Evolutionary conservation across 2,113 vertebrate species (phyloP).

Genomic region (Lagopus muta): DNA sequence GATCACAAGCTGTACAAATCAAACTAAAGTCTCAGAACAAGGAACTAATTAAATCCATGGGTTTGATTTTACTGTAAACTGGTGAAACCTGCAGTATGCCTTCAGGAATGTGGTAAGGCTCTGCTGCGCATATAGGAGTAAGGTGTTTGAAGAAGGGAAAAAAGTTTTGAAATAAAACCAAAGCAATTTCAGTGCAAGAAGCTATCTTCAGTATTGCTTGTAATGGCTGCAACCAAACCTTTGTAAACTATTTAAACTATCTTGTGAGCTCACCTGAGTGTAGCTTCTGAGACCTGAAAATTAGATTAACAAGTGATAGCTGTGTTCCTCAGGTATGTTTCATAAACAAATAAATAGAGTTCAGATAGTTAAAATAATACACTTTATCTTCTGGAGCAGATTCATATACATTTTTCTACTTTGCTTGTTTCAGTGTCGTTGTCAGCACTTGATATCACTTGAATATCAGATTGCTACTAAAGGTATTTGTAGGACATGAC

Average conservation of each 20-base stretch:
- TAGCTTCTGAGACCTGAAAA: neutral
- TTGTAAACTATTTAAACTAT: neutral
- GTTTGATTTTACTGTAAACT: neutral
- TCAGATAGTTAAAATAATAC: neutral
- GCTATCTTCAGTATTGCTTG: neutral
- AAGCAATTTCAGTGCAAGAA: neutral
- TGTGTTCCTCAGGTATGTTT: neutral
- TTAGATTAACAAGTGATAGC: neutral
- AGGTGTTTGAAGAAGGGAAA: accelerated
- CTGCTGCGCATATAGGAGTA: neutral
- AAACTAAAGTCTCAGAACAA: neutral
- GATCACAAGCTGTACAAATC: neutral
- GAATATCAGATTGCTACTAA: neutral
- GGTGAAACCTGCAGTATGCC: neutral
- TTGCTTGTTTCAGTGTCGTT: neutral
- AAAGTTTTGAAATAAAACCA: neutral
- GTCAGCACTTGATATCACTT: neutral
- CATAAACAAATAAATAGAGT: neutral
- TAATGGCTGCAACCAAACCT: neutral
- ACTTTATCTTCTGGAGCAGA: neutral
- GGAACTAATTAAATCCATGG: neutral
- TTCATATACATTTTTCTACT: neutral
- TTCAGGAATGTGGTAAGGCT: neutral
- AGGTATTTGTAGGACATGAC: neutral
- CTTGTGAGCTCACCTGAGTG: neutral